Conservation (phyloP, 2,797 vertebrate genomes). For the Halcyon leucocephala region DNA sequence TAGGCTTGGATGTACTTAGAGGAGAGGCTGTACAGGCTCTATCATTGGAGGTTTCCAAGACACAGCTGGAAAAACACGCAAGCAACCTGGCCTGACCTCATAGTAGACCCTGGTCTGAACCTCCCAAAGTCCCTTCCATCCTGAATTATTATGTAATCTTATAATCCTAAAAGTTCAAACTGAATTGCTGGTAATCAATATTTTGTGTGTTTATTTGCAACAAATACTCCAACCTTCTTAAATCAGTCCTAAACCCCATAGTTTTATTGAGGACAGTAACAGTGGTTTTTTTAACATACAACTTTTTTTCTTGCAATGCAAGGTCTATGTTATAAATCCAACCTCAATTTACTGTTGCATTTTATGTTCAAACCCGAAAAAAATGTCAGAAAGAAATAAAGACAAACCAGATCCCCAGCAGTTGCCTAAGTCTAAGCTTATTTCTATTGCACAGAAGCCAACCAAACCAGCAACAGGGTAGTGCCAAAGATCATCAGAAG, state of each 20-base stretch:
- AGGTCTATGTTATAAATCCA: not conserved
- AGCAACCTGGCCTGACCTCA: not conserved
- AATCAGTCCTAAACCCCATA: not conserved
- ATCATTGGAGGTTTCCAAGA: not conserved
- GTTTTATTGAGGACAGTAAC: not conserved
- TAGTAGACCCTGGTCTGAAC: not conserved
- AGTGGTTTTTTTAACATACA: not conserved
- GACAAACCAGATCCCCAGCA: not conserved
- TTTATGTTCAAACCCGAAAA: slow-evolving; percentile 30
- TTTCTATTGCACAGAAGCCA: slow-evolving; percentile 56
- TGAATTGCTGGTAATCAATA: not conserved
- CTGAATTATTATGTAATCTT: not conserved
- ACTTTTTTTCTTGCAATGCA: not conserved
- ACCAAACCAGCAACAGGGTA: slow-evolving; percentile 39
- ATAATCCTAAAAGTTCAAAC: not conserved
- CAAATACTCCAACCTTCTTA: not conserved
- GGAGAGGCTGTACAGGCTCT: not conserved
- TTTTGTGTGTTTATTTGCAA: not conserved
- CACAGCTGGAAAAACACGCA: not conserved
- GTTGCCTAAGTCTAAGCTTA: not conserved
- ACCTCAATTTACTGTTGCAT: not conserved
- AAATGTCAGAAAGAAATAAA: slow-evolving; percentile 37
- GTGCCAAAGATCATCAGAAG: slow-evolving; percentile 41
- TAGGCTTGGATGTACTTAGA: not conserved
- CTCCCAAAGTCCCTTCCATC: not conserved